A percentile compares a stretch with the other conserved stretches of the same genome.
Evolutionary conservation across 2,797 vertebrate species (phyloP).

Genomic region (Muscicapa comitata): DNA sequence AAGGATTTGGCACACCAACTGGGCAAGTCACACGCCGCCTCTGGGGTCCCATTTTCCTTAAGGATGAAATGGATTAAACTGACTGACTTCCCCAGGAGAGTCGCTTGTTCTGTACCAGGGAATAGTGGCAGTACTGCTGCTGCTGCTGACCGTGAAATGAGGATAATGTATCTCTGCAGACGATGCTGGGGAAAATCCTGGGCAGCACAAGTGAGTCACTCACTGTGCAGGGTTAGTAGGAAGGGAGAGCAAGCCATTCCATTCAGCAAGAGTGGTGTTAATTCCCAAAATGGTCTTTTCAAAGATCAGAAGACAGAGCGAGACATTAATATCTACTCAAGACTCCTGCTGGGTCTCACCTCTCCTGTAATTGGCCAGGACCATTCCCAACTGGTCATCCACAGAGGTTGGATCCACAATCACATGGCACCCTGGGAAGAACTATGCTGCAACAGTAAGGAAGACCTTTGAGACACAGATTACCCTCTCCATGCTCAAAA

Average conservation of each 20-base stretch:
- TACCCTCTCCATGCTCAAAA: neutral
- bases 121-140: neutral
- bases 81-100: neutral
- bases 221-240: neutral
- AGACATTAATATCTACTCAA: neutral
- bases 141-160: neutral
- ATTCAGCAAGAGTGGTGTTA: neutral
- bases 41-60: neutral
- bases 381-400: neutral
- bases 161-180: neutral
- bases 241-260: neutral
- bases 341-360: accelerated
- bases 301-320: neutral
- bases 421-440: neutral
- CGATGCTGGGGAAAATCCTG: neutral
- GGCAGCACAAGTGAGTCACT: neutral
- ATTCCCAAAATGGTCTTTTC: neutral
- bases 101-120: neutral
- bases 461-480: neutral
- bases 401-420: neutral
- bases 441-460: neutral
- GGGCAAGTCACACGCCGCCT: accelerated
- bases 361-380: neutral
- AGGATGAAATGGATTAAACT: neutral
- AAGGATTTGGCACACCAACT: neutral